Base-by-base conservation (phyloP, 2,113 vertebrate genomes). In the Tyto alba region DNA sequence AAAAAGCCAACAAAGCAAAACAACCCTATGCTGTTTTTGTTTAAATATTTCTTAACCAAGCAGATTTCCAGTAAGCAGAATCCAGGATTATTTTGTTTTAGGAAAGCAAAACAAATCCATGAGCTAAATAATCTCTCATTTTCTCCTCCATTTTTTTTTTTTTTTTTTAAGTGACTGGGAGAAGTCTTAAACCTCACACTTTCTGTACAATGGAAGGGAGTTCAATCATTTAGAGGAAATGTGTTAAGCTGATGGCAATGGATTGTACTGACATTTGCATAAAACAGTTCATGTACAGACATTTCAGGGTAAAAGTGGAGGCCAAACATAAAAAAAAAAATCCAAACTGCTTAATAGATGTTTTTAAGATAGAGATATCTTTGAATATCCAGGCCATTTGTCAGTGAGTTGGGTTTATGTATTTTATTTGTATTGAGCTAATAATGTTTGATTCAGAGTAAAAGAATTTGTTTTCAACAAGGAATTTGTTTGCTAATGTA, bases 81-180 rank as follows among this genome's bases (percentile, higher is more conserved):
- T 87, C 36, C 66, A 94, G 69, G 82, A 76, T 87, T 74, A 79
- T 89, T 96, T 95, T 92, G 89, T 85, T 96, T 95, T 79, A 94
- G 63, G 66, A 89, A 90, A 87, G 53, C 36, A 89, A 93, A 96
- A 92, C 62, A 95, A 95, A 94, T 69, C 43, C 67, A 53, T 66
- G 66, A 81, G 38, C 26, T 82, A 82, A 85, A 85, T 89, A 89
- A 87, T 93, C 57, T 87, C 76, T 87, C 62, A 50, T 87, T 93
- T 90, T 93, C 40, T 89, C 21, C 69, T 90, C 59, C 9, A 30
- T 90, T 94, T 89, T 88, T 55, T 67, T 60, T 29, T 52, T 52
- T 22, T 6, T 83, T 81, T 77, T 90, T 78, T 32, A 83, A 92
- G 67, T 88, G 77, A 36, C 32, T 89, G 25, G 41, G 21, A 68